These are phyloP conservation scores for Centruroides vittatus DNA, from an alignment of 1,140 invertebrate genomes.

Conservation along the genomic window DNA sequence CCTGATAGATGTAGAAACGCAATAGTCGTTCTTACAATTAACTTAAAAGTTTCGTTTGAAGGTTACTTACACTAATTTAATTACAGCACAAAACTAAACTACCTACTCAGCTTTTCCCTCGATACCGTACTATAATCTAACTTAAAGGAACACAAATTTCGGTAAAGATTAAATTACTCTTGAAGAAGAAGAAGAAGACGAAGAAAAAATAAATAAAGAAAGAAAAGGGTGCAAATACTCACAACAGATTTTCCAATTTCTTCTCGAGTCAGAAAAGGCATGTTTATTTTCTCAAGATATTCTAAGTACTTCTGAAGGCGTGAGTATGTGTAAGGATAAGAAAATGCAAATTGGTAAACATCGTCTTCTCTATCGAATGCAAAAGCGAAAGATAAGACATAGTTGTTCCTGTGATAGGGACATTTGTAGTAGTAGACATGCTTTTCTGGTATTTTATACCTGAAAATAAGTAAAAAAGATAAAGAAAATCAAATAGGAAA, in stretches of 20 bases:
- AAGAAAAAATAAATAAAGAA: background rate
- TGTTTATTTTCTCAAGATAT: slow-evolving; percentile 42
- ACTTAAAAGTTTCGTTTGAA: too few species aligned
- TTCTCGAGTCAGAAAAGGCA: slow-evolving; percentile 47
- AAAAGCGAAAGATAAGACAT: slow-evolving; percentile 86
- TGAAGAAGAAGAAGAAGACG: too few species aligned
- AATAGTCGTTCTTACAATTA: too few species aligned
- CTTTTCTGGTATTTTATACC: slow-evolving; percentile 65
- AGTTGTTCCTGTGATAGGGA: slow-evolving; percentile 72
- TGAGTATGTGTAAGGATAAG: slow-evolving; percentile 88
- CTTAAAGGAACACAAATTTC: too few species aligned
- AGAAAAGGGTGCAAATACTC: slow-evolving; percentile 22
- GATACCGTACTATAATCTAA: too few species aligned
- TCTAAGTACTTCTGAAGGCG: slow-evolving; percentile 68
- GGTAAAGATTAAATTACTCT: too few species aligned
- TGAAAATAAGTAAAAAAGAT: slow-evolving; percentile 30
- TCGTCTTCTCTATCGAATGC: slow-evolving; percentile 84
- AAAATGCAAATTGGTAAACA: slow-evolving; percentile 83
- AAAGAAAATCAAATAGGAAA: too few species aligned
- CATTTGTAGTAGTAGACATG: slow-evolving; percentile 90
- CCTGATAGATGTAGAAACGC: too few species aligned
- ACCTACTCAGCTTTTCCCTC: too few species aligned
- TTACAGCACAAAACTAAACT: too few species aligned
- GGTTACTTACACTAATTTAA: too few species aligned
- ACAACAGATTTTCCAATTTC: slow-evolving; percentile 55